Conservation (phyloP, 2,797 vertebrate species). For the Lutjanus campechanus region DNA sequence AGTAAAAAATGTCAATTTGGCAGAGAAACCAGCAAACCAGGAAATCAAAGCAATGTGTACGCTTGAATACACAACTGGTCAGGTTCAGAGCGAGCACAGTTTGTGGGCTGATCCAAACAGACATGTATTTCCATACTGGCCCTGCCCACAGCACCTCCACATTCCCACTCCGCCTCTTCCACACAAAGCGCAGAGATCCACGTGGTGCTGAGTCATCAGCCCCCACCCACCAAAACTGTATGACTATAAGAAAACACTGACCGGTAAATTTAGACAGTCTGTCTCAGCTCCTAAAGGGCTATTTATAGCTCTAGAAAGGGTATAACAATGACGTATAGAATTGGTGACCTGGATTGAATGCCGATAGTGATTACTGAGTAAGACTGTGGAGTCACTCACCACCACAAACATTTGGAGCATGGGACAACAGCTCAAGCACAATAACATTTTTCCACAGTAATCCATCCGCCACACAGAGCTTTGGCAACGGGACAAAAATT, state of each 20-base stretch:
- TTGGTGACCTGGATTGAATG: slow-evolving; percentile 20
- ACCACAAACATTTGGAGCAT: not conserved
- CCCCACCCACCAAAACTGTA: slow-evolving; percentile 52
- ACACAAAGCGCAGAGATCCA: slow-evolving; percentile 51
- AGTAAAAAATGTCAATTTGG: slow-evolving; percentile 25
- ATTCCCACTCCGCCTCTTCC: slow-evolving; percentile 46
- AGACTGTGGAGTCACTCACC: slow-evolving; percentile 28
- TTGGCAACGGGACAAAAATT: not conserved
- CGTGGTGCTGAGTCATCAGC: slow-evolving; percentile 73
- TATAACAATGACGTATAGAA: slow-evolving; percentile 30
- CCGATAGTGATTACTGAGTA: slow-evolving; percentile 21
- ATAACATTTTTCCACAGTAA: not conserved
- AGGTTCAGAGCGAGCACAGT: not conserved
- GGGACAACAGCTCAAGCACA: slow-evolving; percentile 9
- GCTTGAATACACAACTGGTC: not conserved
- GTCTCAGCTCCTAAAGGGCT: slow-evolving; percentile 30
- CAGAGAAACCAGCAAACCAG: slow-evolving; percentile 5
- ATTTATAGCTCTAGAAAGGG: slow-evolving; percentile 58
- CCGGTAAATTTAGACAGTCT: slow-evolving; percentile 42
- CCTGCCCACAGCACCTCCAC: slow-evolving; percentile 44
- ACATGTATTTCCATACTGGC: slow-evolving; percentile 35
- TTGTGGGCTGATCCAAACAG: slow-evolving; percentile 21
- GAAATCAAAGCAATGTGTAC: slow-evolving; percentile 21
- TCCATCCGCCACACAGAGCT: not conserved
- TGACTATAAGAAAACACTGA: slow-evolving; percentile 49